Base-by-base conservation (phyloP, 2,888 invertebrate genomes). In the Microplitis manilae region DNA sequence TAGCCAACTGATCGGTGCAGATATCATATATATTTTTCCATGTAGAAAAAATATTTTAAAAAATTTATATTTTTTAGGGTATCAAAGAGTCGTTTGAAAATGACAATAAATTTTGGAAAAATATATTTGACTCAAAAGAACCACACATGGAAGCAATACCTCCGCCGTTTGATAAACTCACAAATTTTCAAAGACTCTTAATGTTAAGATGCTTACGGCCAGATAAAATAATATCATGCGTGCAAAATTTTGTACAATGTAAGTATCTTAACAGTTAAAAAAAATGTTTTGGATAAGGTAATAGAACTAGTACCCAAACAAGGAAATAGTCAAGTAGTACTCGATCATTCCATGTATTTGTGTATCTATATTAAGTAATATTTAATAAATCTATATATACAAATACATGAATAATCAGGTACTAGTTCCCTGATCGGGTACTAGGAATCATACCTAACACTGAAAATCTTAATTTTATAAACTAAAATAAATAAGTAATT, bases 221-320 rank as follows among this genome's bases (percentile, higher is more conserved):
- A 20, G 98, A 98, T 88, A 98, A 97, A 92, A 93, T 97, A 89
- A 94, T 95, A 74, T 95, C 94, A 13, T 96, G 93, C 39, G 94
- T 95, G 74, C 95, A 94, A 88, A 91, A 92, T 79, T 95, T 94
- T 87, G 94, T 96, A 0, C 89, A 92, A 90, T 90, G 94, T 93
- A 81, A 78, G 73, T 75, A 59, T 17, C 5, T 38, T 13, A 20
- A 20, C 6, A 7, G 41, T 30, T 30, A 13, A 41, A 9, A 15
- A 13, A 65, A 68, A n/a, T 9, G 7, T 30, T 30, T 2, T 30
- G 2, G 30, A 30, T 30, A 30, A 30, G 30, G 30, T 30, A 30
- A 30, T 30, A 30, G 30, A 30, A 1, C 30, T 30, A 30, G 30
- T 30, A 20, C 17, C 17, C 17, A 1, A 17, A 1, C 17, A 17